Percentiles rank a stretch among this genome's conserved stretches.
phyloP scores from a whole-genome alignment of 2,113 vertebrate species.

The Isurus oxyrinchus region DNA sequence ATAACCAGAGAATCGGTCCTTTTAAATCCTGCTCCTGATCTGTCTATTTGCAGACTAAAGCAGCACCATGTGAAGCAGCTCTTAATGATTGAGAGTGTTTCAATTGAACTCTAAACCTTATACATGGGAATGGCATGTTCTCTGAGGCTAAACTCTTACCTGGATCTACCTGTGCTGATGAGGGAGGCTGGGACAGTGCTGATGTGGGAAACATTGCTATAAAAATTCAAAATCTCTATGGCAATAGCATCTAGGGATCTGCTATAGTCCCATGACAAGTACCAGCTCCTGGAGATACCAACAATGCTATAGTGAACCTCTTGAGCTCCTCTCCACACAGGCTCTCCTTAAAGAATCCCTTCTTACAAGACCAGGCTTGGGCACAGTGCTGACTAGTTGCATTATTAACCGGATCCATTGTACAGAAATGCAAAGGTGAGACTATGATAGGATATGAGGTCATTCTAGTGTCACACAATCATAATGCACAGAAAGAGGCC shows the following conservation, averaged over 20 bases:
- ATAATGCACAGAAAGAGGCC: neutral
- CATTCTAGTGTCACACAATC: neutral
- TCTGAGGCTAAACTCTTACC: neutral
- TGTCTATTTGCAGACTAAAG: neutral
- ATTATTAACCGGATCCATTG: neutral
- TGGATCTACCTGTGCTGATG: neutral
- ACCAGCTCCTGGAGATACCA: neutral
- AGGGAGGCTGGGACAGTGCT: neutral
- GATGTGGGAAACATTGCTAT: neutral
- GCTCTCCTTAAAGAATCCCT: neutral
- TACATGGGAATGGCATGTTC: neutral
- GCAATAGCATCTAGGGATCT: neutral
- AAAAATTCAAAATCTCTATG: neutral
- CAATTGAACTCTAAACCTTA: too few relatives aligned
- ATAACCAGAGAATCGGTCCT: neutral
- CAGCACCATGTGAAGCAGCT: neutral
- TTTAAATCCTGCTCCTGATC: neutral
- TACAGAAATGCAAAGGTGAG: neutral
- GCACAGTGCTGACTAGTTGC: neutral
- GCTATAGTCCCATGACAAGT: neutral
- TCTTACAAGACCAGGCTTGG: neutral
- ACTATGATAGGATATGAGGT: neutral
- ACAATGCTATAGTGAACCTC: too few relatives aligned
- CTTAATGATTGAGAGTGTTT: too few relatives aligned
- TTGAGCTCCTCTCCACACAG: neutral